Evolutionary conservation across 2,113 vertebrate species (phyloP), one percentile per base, ranked within the genome.

Genomic region (Pogona vitticeps): DNA sequence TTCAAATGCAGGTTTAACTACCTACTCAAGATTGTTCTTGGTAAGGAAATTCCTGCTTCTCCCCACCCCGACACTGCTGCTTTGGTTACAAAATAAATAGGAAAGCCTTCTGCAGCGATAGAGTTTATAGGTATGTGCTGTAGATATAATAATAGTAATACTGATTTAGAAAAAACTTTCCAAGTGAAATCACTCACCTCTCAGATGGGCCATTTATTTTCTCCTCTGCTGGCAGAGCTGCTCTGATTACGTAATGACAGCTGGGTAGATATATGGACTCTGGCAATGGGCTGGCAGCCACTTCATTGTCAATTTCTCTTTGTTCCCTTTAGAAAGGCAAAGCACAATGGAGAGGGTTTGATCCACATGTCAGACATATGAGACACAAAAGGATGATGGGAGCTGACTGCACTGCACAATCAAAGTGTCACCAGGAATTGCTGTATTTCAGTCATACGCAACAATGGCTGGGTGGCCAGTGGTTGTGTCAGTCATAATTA

Each of bases 311-410:
- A 92, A 65, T 92, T 94, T 85, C 92, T 71, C 92, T 96, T 95
- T 95, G 93, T 96, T 95, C 95, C 93, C 85, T 81, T 86, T 89
- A 92, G 92, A 94, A 94, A 91, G 88, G 88, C 90, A 76, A 92
- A 86, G 89, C 91, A 95, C 93, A 94, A 94, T 94, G 86, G 90
- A 81, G 83, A 93, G 91, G 91, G 90, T 92, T 95, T 92, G 92
- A 91, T 94, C 94, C 94, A 94, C 93, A 94, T 95, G 95, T 95
- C 94, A 95, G 95, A 95, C 95, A 95, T 85, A 94, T 87, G 93
- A 94, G 88, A 83, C 92, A 96, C 95, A 95, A 95, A 94, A 68
- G 93, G 86, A 82, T 81, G 91, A 88, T 31, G 90, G 89, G 91
- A 94, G 73, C 87, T 40, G 89, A 83, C 88, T 94, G 91, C 93